A percentile compares a stretch with the other conserved stretches of the same genome.
These are phyloP conservation scores for Leptinotarsa texana DNA, from an alignment of 1,140 invertebrate species.

Conservation along the genomic window DNA sequence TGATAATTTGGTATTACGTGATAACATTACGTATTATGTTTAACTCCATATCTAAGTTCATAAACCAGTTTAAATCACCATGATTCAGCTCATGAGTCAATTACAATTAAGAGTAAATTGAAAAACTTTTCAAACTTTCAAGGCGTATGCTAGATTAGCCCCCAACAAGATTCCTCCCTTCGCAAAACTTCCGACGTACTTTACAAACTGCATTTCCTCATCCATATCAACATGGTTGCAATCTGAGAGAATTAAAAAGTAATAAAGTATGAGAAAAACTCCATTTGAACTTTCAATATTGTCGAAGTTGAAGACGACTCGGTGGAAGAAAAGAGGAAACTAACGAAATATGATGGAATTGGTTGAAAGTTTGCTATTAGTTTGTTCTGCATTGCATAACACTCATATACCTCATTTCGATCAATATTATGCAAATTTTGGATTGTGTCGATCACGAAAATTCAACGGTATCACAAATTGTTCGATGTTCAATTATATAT, in stretches of 20 bases:
- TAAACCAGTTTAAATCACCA: not conserved
- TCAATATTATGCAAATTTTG: no score
- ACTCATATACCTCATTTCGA: no score
- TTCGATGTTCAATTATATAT: no score
- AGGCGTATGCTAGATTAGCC: not conserved
- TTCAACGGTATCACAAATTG: no score
- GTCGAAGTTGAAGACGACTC: not conserved
- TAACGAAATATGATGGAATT: not conserved
- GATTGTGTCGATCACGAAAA: no score
- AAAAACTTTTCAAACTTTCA: not conserved
- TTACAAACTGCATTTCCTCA: not conserved
- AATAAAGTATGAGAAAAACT: constrained; percentile 10
- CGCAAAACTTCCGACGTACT: not conserved
- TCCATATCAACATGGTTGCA: constrained; percentile 3
- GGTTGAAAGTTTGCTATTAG: constrained; percentile 6
- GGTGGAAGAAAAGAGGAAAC: not conserved
- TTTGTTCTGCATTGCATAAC: not conserved
- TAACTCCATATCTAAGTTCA: no score
- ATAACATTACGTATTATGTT: no score
- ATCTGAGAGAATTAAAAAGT: constrained; percentile 7
- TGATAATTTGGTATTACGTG: no score
- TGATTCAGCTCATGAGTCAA: not conserved
- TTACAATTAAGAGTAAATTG: not conserved
- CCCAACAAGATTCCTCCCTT: not conserved
- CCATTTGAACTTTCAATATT: constrained; percentile 12